These are phyloP conservation scores for Athene cunicularia DNA, from an alignment of 2,113 vertebrate genomes.

Conservation along the genomic window DNA sequence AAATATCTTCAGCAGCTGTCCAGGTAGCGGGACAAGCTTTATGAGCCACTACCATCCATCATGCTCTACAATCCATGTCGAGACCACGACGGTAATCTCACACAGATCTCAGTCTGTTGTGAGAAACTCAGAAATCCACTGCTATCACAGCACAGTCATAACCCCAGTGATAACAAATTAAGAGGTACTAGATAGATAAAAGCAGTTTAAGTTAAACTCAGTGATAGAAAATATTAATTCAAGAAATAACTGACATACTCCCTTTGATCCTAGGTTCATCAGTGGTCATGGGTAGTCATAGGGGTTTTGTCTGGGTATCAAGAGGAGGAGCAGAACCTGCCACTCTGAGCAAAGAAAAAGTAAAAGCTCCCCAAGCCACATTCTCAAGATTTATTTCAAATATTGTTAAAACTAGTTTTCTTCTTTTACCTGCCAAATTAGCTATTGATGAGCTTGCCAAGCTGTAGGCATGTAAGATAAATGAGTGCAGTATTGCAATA, in stretches of 20 bases:
- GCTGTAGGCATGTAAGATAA: background rate
- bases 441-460: background rate
- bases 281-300: background rate
- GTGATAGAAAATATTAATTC: background rate
- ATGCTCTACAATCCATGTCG: background rate
- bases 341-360: background rate
- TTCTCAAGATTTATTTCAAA: background rate
- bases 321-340: background rate
- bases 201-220: background rate
- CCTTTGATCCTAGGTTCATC: background rate
- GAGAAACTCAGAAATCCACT: background rate
- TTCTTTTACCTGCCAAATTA: background rate
- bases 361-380: background rate
- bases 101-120: background rate
- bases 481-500: background rate
- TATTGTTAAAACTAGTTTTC: background rate
- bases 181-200: background rate
- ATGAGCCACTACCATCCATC: background rate
- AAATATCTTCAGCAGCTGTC: background rate
- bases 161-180: background rate
- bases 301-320: background rate
- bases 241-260: background rate
- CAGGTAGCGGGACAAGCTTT: background rate
- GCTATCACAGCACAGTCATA: background rate
- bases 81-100: accelerated